phyloP scores from a whole-genome alignment of 2,113 vertebrate genomes.

The Microtus oregoni region DNA sequence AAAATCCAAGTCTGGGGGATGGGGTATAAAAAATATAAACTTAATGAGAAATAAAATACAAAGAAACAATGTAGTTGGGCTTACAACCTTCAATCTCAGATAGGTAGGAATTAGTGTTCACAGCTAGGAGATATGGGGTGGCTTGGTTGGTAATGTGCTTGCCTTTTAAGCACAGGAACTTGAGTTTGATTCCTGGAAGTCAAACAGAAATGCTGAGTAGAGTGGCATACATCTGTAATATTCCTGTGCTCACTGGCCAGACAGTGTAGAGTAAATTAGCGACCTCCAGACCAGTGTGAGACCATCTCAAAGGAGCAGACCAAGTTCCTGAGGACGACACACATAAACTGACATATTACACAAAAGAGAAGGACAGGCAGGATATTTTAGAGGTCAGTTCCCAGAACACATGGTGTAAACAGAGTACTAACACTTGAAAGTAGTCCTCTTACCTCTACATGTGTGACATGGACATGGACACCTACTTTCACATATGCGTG shows the following conservation, averaged over 20 bases:
- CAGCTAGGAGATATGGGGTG: neutral
- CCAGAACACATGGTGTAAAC: neutral
- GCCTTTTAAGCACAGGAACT: neutral
- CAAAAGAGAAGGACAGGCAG: neutral
- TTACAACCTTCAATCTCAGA: neutral
- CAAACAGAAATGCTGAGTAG: neutral
- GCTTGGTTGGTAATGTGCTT: neutral
- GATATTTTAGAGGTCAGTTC: neutral
- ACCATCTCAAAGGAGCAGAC: neutral
- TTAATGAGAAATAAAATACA: slow-evolving; percentile 55
- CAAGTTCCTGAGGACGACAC: neutral
- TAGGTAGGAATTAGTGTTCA: neutral
- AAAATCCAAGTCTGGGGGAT: neutral
- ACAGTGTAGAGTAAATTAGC: neutral
- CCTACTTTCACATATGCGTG: neutral
- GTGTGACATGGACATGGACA: neutral
- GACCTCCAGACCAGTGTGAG: neutral
- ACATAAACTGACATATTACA: neutral
- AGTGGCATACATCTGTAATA: neutral
- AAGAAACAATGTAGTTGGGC: neutral
- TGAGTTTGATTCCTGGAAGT: neutral
- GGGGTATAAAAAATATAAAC: slow-evolving; percentile 18
- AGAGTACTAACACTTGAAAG: neutral
- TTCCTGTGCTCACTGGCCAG: neutral
- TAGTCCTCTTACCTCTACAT: neutral